Percentiles rank a stretch among this genome's conserved stretches.
phyloP scores from a whole-genome alignment of 1,140 invertebrate genomes.

The Acromyrmex heyeri region DNA sequence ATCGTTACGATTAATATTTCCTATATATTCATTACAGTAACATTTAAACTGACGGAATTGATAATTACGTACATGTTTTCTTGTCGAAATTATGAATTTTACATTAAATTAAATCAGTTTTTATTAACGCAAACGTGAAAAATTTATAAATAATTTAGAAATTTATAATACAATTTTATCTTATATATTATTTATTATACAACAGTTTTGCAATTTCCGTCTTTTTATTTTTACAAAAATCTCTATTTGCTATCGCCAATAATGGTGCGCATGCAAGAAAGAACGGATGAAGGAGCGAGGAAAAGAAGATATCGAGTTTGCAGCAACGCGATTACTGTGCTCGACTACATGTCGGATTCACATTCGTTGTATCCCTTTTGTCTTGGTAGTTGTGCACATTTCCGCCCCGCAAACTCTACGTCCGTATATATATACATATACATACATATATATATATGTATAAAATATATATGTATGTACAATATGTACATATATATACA shows the following conservation, averaged over 20 bases:
- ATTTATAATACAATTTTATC: neutral
- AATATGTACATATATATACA: no score
- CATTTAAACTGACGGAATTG: neutral
- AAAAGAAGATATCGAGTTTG: slow-evolving; percentile 46
- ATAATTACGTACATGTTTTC: neutral
- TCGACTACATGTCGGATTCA: slow-evolving; percentile 39
- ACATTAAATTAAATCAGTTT: neutral
- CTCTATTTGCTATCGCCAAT: slow-evolving; percentile 10
- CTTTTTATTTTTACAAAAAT: neutral
- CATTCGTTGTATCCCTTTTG: slow-evolving; percentile 42
- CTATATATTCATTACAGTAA: neutral
- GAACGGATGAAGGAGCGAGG: neutral
- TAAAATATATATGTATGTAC: no score
- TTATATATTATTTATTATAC: neutral
- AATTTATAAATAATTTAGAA: neutral
- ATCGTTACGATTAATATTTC: neutral
- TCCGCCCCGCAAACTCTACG: neutral
- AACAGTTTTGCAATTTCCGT: neutral
- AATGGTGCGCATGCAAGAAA: neutral
- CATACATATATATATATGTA: no score
- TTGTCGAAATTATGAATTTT: neutral
- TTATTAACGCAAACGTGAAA: neutral
- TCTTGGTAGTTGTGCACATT: slow-evolving; percentile 12
- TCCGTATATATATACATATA: no score
- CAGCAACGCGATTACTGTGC: slow-evolving; percentile 42